Percentiles rank a stretch among this genome's conserved stretches.
These are phyloP conservation scores for Drosophila eugracilis DNA, from an alignment of 1,140 invertebrate species.

Conservation along the genomic window DNA sequence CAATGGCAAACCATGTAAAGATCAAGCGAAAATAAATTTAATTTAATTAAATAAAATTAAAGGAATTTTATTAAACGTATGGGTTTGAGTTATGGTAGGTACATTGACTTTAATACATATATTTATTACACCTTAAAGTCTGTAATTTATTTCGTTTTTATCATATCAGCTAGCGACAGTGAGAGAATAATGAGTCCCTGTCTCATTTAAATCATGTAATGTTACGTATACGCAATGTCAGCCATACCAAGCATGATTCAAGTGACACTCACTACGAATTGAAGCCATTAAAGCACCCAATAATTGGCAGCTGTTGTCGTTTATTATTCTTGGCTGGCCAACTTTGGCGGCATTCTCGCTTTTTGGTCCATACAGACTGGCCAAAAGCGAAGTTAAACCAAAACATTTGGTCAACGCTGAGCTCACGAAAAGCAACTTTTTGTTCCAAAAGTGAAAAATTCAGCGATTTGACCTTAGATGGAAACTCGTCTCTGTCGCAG, in stretches of 20 bases:
- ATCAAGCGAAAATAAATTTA: slow-evolving; percentile 74
- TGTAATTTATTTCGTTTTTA: not conserved
- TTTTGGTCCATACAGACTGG: slow-evolving; percentile 17
- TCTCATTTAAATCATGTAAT: not conserved
- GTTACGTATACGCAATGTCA: slow-evolving; percentile 50
- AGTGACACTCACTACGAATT: slow-evolving; percentile 37
- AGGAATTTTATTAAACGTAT: not conserved
- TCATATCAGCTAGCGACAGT: not conserved
- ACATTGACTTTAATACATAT: too few species aligned
- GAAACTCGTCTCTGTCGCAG: slow-evolving; percentile 68
- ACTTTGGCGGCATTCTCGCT: slow-evolving; percentile 36
- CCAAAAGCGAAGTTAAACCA: slow-evolving; percentile 41
- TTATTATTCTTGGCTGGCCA: slow-evolving; percentile 32
- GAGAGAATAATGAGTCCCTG: not conserved
- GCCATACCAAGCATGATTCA: not conserved
- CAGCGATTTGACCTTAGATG: slow-evolving; percentile 77
- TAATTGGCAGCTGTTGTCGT: slow-evolving; percentile 71
- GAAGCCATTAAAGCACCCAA: slow-evolving; percentile 41
- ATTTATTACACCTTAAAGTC: too few species aligned
- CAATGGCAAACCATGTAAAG: slow-evolving; percentile 68
- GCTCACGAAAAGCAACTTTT: slow-evolving; percentile 73
- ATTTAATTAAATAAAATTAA: slow-evolving; percentile 52
- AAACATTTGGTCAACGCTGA: slow-evolving; percentile 64
- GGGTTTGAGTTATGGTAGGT: too few species aligned
- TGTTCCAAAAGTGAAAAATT: slow-evolving; percentile 71